Base-by-base conservation (phyloP, 2,797 vertebrate species). In the Enteromius radiatus region DNA sequence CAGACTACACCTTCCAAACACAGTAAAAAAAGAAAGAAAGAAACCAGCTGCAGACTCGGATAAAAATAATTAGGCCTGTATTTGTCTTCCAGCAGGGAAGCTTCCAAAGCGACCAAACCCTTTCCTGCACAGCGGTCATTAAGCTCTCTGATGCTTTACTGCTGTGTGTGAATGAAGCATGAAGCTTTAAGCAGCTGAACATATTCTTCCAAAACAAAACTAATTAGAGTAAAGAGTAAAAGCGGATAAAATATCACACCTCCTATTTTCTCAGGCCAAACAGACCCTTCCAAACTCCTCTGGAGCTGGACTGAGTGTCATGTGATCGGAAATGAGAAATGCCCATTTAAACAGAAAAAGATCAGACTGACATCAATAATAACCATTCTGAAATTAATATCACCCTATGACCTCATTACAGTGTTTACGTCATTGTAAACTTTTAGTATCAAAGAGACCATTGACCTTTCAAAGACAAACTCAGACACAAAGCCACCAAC, bases 41-140 rank as follows among this genome's bases (percentile, higher is more conserved):
- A 94, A 92, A 93, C 93, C 95, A 96, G 95, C 96, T 96, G 95
- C 94, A 94, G 94, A 93, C 92, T 80, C 89, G 93, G 92, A 94
- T 95, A 95, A 94, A 95, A 95, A 94, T 94, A 94, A 95, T 94
- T 92, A 94, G 91, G 89, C 89, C 92, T 93, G 92, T 91, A 92
- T 93, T 94, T 92, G 91, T 93, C 93, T 94, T 95, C 94, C 93
- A 95, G 94, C 89, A 94, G 93, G 93, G 92, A 90, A 86, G 87
- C 85, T 89, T 92, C 86, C 56, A 83, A 85, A 64, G 82, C 36
- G 59, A 31, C 76, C 88, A 82, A 89, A 87, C 67, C 43, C 87
- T 88, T 90, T 88, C 87, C 86, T 89, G 49, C 45, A 3, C 54
- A 12, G 21, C 10, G 68, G 41, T 63, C 79, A 74, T 63, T 49